phyloP scores from a whole-genome alignment of 2,888 invertebrate genomes.

The Empis stercorea region DNA sequence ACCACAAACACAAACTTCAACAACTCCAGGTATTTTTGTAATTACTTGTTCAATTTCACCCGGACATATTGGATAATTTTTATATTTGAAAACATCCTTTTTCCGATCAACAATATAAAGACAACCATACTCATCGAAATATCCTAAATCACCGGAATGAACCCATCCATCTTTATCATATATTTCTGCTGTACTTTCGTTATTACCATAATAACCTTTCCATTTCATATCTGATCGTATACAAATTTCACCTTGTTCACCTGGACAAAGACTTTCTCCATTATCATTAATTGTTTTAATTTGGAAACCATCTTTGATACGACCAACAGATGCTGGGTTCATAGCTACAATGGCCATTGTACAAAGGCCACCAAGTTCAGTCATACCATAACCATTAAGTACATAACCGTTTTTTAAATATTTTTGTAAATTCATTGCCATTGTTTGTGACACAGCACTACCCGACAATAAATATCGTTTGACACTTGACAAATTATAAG shows the following conservation, averaged over 20 bases:
- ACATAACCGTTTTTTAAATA: constrained; percentile 21
- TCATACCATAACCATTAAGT: constrained; percentile 25
- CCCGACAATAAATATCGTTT: constrained; percentile 21
- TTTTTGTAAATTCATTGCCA: constrained; percentile 20
- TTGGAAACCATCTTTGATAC: constrained; percentile 19
- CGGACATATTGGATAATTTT: constrained; percentile 16
- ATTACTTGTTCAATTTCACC: constrained; percentile 18
- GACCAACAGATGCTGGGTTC: constrained; percentile 22
- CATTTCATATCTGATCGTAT: constrained; percentile 10
- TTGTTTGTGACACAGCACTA: constrained; percentile 19
- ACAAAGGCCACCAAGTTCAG: constrained; percentile 23
- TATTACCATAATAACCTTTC: constrained; percentile 15
- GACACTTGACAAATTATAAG: constrained; percentile 19
- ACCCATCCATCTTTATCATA: constrained; percentile 16
- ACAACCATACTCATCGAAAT: constrained; percentile 15
- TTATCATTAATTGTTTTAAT: constrained; percentile 14
- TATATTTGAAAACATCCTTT: constrained; percentile 19
- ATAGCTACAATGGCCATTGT: constrained; percentile 13
- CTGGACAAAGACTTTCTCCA: constrained; percentile 8
- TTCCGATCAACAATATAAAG: constrained; percentile 17
- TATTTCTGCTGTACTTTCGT: constrained; percentile 8
- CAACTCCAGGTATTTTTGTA: constrained; percentile 12
- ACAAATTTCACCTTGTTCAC: constrained; percentile 15
- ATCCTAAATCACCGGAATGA: constrained; percentile 18
- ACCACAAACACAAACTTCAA: constrained; percentile 16